These are phyloP conservation scores for Calycopis cecrops DNA, from an alignment of 1,140 invertebrate genomes.

Conservation along the genomic window DNA sequence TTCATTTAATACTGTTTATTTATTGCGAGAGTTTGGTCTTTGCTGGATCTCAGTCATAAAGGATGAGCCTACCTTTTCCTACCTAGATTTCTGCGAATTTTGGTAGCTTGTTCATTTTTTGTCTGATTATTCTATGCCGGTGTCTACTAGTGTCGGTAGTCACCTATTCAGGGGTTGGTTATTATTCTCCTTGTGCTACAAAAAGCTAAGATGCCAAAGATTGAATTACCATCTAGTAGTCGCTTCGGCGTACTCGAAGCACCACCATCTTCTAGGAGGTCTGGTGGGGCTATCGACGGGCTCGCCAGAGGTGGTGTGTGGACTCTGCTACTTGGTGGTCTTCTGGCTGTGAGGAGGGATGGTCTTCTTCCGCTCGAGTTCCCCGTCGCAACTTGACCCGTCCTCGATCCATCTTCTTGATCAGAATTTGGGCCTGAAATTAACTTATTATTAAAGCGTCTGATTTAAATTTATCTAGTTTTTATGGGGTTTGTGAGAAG, in stretches of 20 bases:
- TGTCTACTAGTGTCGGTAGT: no score
- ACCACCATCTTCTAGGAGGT: conserved; percentile 79
- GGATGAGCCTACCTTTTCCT: no score
- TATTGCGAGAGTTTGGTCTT: no score
- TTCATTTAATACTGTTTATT: no score
- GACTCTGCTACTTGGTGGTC: conserved; percentile 74
- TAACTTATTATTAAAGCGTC: conserved; percentile 4
- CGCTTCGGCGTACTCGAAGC: conserved; percentile 84
- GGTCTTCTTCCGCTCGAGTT: conserved; percentile 74
- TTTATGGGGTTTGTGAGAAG: background rate
- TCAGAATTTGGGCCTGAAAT: conserved; percentile 78
- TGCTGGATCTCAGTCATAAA: no score
- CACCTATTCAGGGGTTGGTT: no score
- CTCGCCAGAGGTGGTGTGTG: conserved; percentile 80
- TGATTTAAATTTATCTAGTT: background rate
- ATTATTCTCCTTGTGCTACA: no score
- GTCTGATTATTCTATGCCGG: no score
- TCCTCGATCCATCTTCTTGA: conserved; percentile 80
- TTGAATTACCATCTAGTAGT: conserved; percentile 73
- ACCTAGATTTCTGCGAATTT: no score
- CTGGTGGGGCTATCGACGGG: conserved; percentile 77
- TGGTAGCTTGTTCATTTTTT: no score
- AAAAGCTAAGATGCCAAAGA: conserved; percentile 9
- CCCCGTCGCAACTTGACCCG: conserved; percentile 75
- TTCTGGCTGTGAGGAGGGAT: conserved; percentile 74